Evolutionary conservation across 1,140 invertebrate species (phyloP), one percentile per base, ranked within the genome.

Genomic region (Brachionus manjavacas): DNA sequence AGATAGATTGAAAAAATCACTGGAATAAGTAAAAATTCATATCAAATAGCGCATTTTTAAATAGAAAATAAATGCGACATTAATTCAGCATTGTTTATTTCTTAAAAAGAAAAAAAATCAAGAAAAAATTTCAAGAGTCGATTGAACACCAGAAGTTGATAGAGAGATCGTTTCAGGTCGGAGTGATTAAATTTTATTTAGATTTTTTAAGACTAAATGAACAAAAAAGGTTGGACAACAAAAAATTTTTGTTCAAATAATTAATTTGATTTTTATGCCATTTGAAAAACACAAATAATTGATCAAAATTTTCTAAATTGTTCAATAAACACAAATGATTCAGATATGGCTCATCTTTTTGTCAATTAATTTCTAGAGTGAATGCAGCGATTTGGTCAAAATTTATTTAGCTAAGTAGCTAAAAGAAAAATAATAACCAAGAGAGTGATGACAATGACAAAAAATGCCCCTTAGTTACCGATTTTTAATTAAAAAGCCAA

Each of bases 401-500:
- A 20, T 60, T 60, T 60, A n/a, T 16, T 20, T 20, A 55, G 12
- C 16, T 20, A 55, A 55, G 52, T 55, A 55, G 52, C n/a, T 55
- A 55, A 55, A 55, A 16, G 52, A 60, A 60, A 60, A 60, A 60
- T 60, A 60, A 60, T 60, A 60, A 60, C 52, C 20, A 9, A 60
- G 66, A 35, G 31, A 68, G 16, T 72, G 39, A 72, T 41, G 31
- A 72, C 16, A 16, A 41, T 39, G 7, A 35, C 4, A 72, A 39
- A 72, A 39, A 39, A 39, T 20, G 68, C 3, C 35, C 68, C 68
- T 41, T 72, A 41, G 68, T 72, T 72, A 72, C 68, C n/a, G 68
- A 39, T 41, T 41, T 72, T 72, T 41, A 39, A 72, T 72, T 72
- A 72, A 41, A 72, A 72, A 72, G 39, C 35, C 28, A 72, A 72